These are phyloP conservation scores for Limenitis camilla DNA, from an alignment of 2,888 invertebrate species.

Conservation along the genomic window DNA sequence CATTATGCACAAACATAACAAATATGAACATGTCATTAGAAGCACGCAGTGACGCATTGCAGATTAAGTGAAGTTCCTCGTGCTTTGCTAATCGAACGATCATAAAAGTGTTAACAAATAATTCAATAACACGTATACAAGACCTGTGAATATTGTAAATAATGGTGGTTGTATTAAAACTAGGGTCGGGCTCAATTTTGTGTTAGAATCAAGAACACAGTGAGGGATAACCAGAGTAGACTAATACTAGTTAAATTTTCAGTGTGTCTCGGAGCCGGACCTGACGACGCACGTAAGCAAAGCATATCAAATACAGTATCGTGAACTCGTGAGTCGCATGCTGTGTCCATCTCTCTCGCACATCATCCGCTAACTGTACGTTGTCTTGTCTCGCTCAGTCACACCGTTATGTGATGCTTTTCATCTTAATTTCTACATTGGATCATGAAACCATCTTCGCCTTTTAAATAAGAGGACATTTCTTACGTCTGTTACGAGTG, in stretches of 20 bases:
- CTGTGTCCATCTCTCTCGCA: constrained; percentile 54
- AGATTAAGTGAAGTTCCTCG: constrained; percentile 15
- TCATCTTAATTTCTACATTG: constrained; percentile 21
- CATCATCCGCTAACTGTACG: constrained; percentile 47
- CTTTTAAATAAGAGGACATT: too few species aligned
- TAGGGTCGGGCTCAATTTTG: constrained; percentile 39
- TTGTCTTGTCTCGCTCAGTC: constrained; percentile 46
- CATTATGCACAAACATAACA: constrained; percentile 13
- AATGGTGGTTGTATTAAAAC: constrained; percentile 28
- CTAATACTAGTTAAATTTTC: constrained; percentile 68
- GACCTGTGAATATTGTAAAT: constrained; percentile 35
- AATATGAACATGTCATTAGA: constrained; percentile 5
- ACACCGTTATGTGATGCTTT: constrained; percentile 26
- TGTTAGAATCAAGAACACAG: constrained; percentile 28
- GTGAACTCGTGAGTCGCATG: constrained; percentile 68
- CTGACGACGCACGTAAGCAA: constrained; percentile 70
- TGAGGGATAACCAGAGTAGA: constrained; percentile 51
- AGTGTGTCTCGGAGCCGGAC: constrained; percentile 70
- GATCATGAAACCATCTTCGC: constrained; percentile 11
- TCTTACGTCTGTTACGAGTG: too few species aligned
- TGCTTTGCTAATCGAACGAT: constrained; percentile 15
- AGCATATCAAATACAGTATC: constrained; percentile 52
- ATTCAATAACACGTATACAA: constrained; percentile 10
- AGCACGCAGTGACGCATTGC: constrained; percentile 19
- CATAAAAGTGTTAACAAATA: background rate